Evolutionary conservation across 2,797 vertebrate genomes (phyloP).

Genomic region (Echiichthys vipera): DNA sequence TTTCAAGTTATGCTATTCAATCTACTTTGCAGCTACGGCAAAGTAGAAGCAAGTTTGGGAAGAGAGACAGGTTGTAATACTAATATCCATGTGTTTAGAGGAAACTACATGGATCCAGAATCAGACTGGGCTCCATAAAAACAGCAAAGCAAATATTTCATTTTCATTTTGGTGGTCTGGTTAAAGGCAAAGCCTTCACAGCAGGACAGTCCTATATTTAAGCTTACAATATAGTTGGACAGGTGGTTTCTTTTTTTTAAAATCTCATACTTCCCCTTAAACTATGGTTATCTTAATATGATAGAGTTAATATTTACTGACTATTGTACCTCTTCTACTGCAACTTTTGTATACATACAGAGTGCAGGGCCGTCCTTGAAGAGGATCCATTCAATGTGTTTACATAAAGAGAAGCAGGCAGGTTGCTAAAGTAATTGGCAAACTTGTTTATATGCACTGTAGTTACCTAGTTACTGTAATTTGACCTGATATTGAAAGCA

Average conservation of each 20-base stretch:
- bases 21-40: background rate
- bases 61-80: background rate
- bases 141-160: background rate
- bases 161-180: background rate
- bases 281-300: background rate
- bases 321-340: background rate
- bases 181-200: background rate
- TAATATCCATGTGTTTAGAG: background rate
- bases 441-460: background rate
- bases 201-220: background rate
- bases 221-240: background rate
- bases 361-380: no score
- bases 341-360: background rate
- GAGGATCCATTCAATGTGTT: background rate
- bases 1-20: background rate
- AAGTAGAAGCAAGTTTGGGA: background rate
- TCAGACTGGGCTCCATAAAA: background rate
- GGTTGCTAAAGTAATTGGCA: background rate
- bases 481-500: background rate
- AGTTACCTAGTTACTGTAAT: slow-evolving; percentile 1
- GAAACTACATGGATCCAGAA: background rate
- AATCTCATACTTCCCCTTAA: background rate
- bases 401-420: background rate
- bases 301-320: slow-evolving; percentile 3
- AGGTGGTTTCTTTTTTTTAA: no score